These are phyloP conservation scores for Pandemis corylana DNA, from an alignment of 2,888 invertebrate species.

Conservation along the genomic window DNA sequence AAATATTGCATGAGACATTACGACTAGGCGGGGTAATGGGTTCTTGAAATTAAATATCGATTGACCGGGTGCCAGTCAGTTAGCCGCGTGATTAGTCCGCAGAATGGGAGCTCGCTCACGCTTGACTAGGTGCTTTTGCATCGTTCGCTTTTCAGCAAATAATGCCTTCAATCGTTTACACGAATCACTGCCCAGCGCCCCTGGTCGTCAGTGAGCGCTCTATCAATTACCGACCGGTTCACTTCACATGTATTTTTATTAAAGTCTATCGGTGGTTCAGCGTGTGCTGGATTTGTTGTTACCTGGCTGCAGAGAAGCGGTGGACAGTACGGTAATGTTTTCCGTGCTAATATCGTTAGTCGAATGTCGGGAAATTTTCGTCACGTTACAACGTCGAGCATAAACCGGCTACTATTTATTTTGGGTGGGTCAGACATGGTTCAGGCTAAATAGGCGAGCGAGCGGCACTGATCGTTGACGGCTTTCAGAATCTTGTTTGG, in stretches of 20 bases:
- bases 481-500: background rate
- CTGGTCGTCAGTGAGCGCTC: constrained; percentile 52
- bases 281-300: background rate
- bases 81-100: constrained; percentile 65
- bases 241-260: constrained; percentile 24
- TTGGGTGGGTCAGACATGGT: background rate
- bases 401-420: too few species aligned
- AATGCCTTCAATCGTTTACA: constrained; percentile 67
- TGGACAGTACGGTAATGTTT: background rate
- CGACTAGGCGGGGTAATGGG: constrained; percentile 19
- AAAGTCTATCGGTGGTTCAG: constrained; percentile 9
- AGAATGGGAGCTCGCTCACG: constrained; percentile 56
- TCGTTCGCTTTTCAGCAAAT: constrained; percentile 68
- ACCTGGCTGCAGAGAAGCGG: background rate
- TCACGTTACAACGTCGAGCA: background rate
- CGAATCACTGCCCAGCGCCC: constrained; percentile 73
- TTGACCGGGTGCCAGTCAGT: constrained; percentile 68
- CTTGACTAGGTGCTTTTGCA: constrained; percentile 73
- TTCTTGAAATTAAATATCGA: constrained; percentile 59
- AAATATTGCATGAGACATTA: background rate
- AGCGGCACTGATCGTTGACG: background rate
- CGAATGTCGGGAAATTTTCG: background rate
- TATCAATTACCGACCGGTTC: constrained; percentile 38
- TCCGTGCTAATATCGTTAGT: background rate
- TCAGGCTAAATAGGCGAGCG: background rate